Conservation (phyloP, 1,140 invertebrate genomes). For the Ylistrum balloti region DNA sequence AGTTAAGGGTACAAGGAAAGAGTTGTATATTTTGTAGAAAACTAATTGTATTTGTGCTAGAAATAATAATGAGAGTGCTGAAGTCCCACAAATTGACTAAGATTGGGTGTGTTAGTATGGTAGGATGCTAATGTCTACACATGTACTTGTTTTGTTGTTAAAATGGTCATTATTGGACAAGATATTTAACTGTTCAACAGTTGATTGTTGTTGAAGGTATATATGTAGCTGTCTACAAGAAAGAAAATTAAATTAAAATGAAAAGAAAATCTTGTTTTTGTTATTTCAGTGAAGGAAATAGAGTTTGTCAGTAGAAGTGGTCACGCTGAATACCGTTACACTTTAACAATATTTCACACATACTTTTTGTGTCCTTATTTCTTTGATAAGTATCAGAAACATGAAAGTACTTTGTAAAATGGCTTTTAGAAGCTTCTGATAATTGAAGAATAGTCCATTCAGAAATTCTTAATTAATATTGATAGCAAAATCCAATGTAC, state of each 20-base stretch:
- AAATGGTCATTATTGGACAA: slow-evolving; percentile 12
- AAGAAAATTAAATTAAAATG: slow-evolving; percentile 1
- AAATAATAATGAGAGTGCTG: slow-evolving; percentile 14
- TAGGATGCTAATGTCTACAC: background rate
- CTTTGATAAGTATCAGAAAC: too few relatives aligned
- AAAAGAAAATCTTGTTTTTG: background rate
- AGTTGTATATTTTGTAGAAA: slow-evolving; percentile 21
- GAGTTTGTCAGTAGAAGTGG: too few relatives aligned
- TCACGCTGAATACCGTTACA: too few relatives aligned
- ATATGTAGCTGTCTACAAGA: slow-evolving; percentile 32
- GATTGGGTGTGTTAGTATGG: background rate
- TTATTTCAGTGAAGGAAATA: too few relatives aligned
- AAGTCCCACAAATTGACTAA: background rate
- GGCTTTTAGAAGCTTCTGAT: too few relatives aligned
- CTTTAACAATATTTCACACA: too few relatives aligned
- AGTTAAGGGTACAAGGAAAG: background rate
- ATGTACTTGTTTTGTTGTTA: slow-evolving; percentile 35
- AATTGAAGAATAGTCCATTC: too few relatives aligned
- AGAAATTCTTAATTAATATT: too few relatives aligned
- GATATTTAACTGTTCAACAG: slow-evolving; percentile 39
- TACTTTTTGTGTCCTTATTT: too few relatives aligned
- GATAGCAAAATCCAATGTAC: too few relatives aligned
- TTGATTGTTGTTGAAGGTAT: slow-evolving; percentile 39
- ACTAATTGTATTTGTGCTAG: background rate
- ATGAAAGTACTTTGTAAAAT: too few relatives aligned